Conservation (phyloP, 2,888 invertebrate genomes). For the Tetheella fluctuosa region DNA sequence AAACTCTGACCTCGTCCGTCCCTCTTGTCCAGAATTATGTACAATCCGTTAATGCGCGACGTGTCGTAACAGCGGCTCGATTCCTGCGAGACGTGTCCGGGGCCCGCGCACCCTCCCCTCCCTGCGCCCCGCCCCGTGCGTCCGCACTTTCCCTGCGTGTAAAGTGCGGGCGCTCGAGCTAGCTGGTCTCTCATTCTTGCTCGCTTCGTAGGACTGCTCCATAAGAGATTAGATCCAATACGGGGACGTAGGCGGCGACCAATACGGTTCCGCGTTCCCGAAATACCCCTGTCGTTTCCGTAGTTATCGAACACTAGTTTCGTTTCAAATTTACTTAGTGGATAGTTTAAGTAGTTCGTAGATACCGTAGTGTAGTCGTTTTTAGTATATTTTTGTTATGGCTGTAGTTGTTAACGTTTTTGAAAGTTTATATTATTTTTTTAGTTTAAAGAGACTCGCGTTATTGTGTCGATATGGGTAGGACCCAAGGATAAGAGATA, state of each 20-base stretch:
- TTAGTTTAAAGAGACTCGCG: slow-evolving; percentile 74
- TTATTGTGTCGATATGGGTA: slow-evolving; percentile 61
- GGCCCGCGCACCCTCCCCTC: slow-evolving; percentile 22
- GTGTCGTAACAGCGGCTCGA: slow-evolving; percentile 24
- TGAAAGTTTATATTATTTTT: slow-evolving; percentile 79
- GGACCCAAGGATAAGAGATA: slow-evolving; percentile 49
- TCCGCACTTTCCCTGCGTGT: slow-evolving; percentile 14
- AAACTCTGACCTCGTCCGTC: slow-evolving; percentile 51
- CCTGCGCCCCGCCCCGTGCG: slow-evolving; percentile 17
- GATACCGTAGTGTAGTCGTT: slow-evolving; percentile 81
- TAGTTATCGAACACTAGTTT: slow-evolving; percentile 79
- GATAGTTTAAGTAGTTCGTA: slow-evolving; percentile 79
- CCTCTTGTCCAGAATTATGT: slow-evolving; percentile 34
- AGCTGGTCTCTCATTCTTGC: slow-evolving; percentile 50
- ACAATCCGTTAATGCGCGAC: slow-evolving; percentile 18
- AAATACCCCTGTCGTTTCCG: slow-evolving; percentile 63
- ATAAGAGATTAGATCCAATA: slow-evolving; percentile 57
- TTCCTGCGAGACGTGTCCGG: slow-evolving; percentile 37
- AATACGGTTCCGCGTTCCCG: slow-evolving; percentile 36
- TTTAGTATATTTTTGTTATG: slow-evolving; percentile 83
- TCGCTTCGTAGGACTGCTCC: slow-evolving; percentile 67
- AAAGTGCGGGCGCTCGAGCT: slow-evolving; percentile 31
- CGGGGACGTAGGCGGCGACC: slow-evolving; percentile 21
- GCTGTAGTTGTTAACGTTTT: slow-evolving; percentile 83
- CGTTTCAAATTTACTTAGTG: slow-evolving; percentile 78